Conservation (phyloP, 2,888 invertebrate genomes). For the Drosophila melanosoma region DNA sequence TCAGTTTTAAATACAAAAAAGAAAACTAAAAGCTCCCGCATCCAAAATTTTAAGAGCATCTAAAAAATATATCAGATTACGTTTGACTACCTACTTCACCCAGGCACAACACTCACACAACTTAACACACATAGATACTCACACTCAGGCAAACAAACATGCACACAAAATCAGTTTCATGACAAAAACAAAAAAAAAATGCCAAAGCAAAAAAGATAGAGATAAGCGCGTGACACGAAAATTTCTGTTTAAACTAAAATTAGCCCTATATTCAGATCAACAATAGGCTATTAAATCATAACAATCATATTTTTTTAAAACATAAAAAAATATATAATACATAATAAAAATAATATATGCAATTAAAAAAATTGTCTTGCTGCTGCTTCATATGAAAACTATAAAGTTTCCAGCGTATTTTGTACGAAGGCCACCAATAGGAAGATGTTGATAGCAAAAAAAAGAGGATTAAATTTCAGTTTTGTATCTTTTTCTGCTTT, state of each 20-base stretch:
- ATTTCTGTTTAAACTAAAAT: not conserved
- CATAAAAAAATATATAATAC: not conserved
- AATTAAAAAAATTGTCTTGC: not conserved
- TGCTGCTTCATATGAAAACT: not conserved
- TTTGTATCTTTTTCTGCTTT: not conserved
- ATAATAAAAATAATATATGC: not conserved
- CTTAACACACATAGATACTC: conserved; percentile 14
- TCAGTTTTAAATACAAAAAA: conserved; percentile 4
- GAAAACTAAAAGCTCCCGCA: conserved; percentile 30
- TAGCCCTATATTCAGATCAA: not conserved
- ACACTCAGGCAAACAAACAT: conserved; percentile 16
- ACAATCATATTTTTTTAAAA: not conserved
- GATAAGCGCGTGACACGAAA: conserved; percentile 5
- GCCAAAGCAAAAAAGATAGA: conserved; percentile 15
- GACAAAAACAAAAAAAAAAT: conserved; percentile 50
- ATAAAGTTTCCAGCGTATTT: not conserved
- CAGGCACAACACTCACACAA: conserved; percentile 14
- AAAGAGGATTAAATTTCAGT: not conserved
- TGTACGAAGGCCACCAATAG: conserved; percentile 1
- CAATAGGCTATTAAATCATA: not conserved
- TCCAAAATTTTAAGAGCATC: conserved; percentile 35
- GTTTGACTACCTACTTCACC: conserved; percentile 63
- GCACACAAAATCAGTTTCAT: conserved; percentile 55
- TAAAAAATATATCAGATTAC: conserved; percentile 71
- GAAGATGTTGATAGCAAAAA: not conserved